These are phyloP conservation scores for Emesis furor DNA, from an alignment of 2,888 invertebrate genomes.

Conservation along the genomic window DNA sequence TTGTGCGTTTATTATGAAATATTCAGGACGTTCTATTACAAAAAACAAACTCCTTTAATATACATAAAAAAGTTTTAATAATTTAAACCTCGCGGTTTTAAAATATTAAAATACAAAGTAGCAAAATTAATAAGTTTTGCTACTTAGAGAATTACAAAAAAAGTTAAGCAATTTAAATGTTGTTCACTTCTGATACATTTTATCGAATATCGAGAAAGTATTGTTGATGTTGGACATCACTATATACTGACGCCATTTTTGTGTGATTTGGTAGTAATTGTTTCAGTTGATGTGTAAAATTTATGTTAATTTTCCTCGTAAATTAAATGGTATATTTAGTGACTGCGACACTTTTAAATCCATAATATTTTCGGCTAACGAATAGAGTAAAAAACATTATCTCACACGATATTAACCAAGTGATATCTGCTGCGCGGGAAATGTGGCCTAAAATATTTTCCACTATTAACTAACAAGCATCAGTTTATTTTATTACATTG, in stretches of 20 bases:
- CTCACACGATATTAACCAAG: constrained; percentile 69
- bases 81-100: too few relatives aligned
- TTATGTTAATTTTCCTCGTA: constrained; percentile 77
- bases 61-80: too few relatives aligned
- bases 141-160: too few relatives aligned
- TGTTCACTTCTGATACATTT: neutral
- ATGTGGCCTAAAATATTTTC: constrained; percentile 86
- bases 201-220: constrained; percentile 18
- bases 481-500: constrained; percentile 18
- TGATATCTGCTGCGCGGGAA: constrained; percentile 89
- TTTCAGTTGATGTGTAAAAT: constrained; percentile 77
- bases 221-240: constrained; percentile 77
- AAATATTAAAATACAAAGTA: too few relatives aligned
- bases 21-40: too few relatives aligned
- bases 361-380: constrained; percentile 5
- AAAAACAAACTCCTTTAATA: too few relatives aligned
- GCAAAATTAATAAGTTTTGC: too few relatives aligned
- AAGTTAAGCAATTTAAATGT: too few relatives aligned
- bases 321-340: constrained; percentile 50
- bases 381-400: constrained; percentile 67
- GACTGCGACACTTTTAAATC: constrained; percentile 5
- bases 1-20: too few relatives aligned
- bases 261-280: constrained; percentile 79
- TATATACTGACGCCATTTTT: constrained; percentile 86
- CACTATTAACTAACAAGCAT: constrained; percentile 74